Base-by-base conservation (phyloP, 2,888 invertebrate species). In the Punctoribates punctum region DNA sequence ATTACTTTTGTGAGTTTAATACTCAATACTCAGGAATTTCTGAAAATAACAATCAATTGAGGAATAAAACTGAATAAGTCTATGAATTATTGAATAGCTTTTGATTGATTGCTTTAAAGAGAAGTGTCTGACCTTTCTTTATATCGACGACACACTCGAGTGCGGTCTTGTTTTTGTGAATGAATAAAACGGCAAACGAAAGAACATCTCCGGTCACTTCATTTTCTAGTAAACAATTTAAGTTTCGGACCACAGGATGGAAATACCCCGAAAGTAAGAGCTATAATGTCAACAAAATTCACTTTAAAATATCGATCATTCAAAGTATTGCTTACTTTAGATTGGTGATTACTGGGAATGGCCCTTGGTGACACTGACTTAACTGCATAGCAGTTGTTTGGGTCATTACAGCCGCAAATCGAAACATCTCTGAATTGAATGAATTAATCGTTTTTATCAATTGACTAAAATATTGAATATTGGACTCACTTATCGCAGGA, bases 401-500 rank as follows among this genome's bases (percentile, higher is more conserved):
- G 62, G 48, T 78, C 76, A 29, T 74, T 76, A 38, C 78, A 78
- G 25, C 78, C 78, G 74, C 78, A 78, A 27, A 42, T 29, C 17
- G 67, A 54, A 20, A 76, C 76, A 62, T 78, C 74, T 51, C 76
- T 78, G 20, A 11, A 67, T 13, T 4, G 1, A 67, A 25, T 29
- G n/a, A 13, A 60, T 60, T 34, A 20, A 34, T 65, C 3, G 17
- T 1, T 1, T n/a, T 27, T 20, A 4, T 11, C 20, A 15, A 20
- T 54, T 8, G 34, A 1, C 2, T 25, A 2, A 29, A 57, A 11
- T 23, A 34, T 15, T 54, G 11, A 15, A 72, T 29, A 11, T 9
- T 25, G 1, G 51, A 27, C 70, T 73, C 73, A 79, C 78, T 77
- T 77, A 73, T 79, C 77, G 57, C 79, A 80, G 17, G 78, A 78